phyloP scores from a whole-genome alignment of 2,888 invertebrate species.

The Tolmerus cingulatus region DNA sequence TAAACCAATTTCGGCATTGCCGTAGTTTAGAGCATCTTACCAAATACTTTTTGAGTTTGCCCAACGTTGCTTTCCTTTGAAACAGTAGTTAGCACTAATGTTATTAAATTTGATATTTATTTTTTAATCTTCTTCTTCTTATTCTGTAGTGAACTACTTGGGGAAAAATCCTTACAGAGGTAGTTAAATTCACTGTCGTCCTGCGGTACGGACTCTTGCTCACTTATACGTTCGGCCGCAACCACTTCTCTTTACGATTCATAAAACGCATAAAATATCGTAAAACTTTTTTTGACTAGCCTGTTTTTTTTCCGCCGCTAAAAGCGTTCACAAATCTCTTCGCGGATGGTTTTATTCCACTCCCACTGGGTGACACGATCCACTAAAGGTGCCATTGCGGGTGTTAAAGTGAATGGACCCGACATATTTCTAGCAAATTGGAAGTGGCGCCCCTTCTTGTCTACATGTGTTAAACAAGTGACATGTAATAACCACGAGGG shows the following conservation, averaged over 20 bases:
- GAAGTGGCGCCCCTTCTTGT: slow-evolving; percentile 31
- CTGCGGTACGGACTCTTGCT: neutral
- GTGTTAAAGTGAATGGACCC: slow-evolving; percentile 13
- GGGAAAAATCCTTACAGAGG: neutral
- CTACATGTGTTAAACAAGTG: slow-evolving; percentile 34
- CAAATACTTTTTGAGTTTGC: too few species aligned
- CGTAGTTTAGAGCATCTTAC: too few species aligned
- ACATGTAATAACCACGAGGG: slow-evolving; percentile 1
- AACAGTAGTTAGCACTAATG: too few species aligned
- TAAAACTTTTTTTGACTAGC: neutral
- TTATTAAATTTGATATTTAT: too few species aligned
- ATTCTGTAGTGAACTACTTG: neutral
- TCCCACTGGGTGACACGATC: neutral
- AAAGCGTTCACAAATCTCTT: neutral
- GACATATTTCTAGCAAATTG: slow-evolving; percentile 16
- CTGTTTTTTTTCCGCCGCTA: neutral
- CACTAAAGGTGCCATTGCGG: neutral
- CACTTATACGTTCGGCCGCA: neutral
- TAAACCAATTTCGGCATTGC: too few species aligned
- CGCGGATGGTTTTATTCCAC: neutral
- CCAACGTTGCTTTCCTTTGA: too few species aligned
- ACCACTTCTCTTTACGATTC: neutral
- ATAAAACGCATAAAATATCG: neutral
- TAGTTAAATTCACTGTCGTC: neutral
- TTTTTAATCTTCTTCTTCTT: neutral